phyloP scores from a whole-genome alignment of 2,113 vertebrate species.

The Plotosus lineatus region DNA sequence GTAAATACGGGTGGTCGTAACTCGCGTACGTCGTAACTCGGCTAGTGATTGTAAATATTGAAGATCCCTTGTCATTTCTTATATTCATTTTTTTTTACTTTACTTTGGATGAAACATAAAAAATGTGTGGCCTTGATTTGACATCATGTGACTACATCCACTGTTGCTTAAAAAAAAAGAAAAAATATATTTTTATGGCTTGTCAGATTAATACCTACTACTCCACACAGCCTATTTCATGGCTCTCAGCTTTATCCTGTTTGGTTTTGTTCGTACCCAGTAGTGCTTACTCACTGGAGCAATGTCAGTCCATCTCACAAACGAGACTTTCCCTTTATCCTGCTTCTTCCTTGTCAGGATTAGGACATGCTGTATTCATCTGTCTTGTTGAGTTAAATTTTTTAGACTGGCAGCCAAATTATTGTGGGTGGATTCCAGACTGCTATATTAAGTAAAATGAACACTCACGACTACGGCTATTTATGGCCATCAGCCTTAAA shows the following conservation, averaged over 20 bases:
- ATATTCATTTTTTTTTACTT: neutral
- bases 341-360: neutral
- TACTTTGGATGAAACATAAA: neutral
- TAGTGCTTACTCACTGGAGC: neutral
- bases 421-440: neutral
- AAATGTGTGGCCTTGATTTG: neutral
- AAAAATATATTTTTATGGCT: neutral
- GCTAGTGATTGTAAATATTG: too few relatives aligned
- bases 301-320: neutral
- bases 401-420: neutral
- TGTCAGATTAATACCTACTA: neutral
- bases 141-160: neutral
- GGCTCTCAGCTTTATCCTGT: neutral
- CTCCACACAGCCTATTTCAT: neutral
- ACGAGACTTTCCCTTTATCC: neutral
- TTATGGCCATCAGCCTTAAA: neutral
- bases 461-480: neutral
- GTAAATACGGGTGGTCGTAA: too few relatives aligned
- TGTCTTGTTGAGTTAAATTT: neutral
- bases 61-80: neutral
- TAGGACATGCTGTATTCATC: neutral
- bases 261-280: neutral
- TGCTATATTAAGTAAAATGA: neutral
- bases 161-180: neutral
- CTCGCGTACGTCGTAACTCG: too few relatives aligned